phyloP scores from a whole-genome alignment of 2,113 vertebrate genomes.

The Sceloporus undulatus region DNA sequence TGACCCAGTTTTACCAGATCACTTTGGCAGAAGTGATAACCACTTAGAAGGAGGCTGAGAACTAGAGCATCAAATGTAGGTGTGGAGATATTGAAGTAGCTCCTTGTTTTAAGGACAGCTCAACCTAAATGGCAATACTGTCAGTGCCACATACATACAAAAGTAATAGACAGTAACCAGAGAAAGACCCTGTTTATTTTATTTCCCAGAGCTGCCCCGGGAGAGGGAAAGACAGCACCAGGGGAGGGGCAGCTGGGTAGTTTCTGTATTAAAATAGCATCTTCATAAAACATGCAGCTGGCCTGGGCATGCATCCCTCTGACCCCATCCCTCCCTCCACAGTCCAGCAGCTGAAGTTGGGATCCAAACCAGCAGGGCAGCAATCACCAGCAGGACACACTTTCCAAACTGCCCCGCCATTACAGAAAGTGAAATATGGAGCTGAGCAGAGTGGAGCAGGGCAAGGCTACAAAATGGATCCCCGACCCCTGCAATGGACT shows the following conservation, averaged over 20 bases:
- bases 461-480: slow-evolving; percentile 9
- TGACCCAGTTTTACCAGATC: too few relatives aligned
- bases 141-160: background rate
- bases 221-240: background rate
- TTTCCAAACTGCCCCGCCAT: background rate
- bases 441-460: background rate
- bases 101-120: background rate
- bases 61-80: background rate
- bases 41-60: background rate
- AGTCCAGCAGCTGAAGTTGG: slow-evolving; percentile 26
- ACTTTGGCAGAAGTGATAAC: too few relatives aligned
- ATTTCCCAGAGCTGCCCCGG: slow-evolving; percentile 27
- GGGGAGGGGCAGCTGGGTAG: slow-evolving; percentile 14
- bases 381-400: background rate
- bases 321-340: slow-evolving; percentile 11
- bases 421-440: background rate
- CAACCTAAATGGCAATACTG: background rate
- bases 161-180: slow-evolving; percentile 11
- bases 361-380: slow-evolving; percentile 5
- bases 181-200: slow-evolving; percentile 40
- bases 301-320: slow-evolving; percentile 30
- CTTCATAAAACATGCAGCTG: slow-evolving; percentile 48
- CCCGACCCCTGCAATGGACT: background rate
- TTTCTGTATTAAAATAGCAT: slow-evolving; percentile 51
- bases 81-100: background rate